These are phyloP conservation scores for Drosophila pegasa DNA, from an alignment of 2,888 invertebrate species.

Conservation along the genomic window DNA sequence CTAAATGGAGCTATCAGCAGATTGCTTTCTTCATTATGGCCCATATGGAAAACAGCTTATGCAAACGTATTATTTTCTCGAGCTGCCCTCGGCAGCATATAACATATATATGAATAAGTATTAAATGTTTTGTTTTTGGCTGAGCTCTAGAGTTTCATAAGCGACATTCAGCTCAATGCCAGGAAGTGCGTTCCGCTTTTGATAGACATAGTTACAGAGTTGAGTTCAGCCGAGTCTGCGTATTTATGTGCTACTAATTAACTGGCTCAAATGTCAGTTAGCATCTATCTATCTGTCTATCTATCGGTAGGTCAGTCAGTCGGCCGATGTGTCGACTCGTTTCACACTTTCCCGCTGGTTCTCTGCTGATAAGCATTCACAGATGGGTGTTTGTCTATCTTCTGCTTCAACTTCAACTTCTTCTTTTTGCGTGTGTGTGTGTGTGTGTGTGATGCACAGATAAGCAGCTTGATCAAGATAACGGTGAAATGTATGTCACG, in stretches of 20 bases:
- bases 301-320: background rate
- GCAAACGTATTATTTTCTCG: background rate
- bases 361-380: constrained; percentile 41
- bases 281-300: constrained; percentile 14
- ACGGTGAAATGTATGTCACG: constrained; percentile 70
- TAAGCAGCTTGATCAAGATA: constrained; percentile 55
- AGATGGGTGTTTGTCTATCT: constrained; percentile 12
- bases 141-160: constrained; percentile 63
- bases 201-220: constrained; percentile 53
- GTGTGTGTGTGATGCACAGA: constrained; percentile 33
- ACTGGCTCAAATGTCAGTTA: constrained; percentile 49
- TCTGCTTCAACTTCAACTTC: background rate
- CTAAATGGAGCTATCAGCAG: background rate
- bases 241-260: constrained; percentile 53
- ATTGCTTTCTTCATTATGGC: background rate
- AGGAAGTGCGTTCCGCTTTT: constrained; percentile 74
- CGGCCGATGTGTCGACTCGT: background rate
- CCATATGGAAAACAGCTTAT: background rate
- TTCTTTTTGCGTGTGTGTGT: too few relatives aligned
- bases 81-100: constrained; percentile 39
- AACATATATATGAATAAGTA: constrained; percentile 28
- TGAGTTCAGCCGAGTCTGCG: constrained; percentile 24
- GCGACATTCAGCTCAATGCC: constrained; percentile 71
- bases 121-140: constrained; percentile 52
- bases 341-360: constrained; percentile 20